phyloP scores from a whole-genome alignment of 2,113 vertebrate species.

The Brachypodius melanocephalos region DNA sequence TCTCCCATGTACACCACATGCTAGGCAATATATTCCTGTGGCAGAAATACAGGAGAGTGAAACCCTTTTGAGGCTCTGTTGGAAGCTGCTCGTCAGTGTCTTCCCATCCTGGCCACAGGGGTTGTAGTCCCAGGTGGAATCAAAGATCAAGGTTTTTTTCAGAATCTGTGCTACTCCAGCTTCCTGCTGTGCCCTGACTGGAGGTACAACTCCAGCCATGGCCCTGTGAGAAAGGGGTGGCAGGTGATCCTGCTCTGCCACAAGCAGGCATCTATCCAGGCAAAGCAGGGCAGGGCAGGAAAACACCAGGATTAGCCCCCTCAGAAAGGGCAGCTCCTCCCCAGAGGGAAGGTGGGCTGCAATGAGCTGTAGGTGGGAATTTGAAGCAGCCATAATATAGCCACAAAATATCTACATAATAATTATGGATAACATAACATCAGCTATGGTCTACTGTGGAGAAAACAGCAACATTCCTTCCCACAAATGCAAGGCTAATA shows the following conservation, averaged over 20 bases:
- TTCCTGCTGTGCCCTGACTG: neutral
- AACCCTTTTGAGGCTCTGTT: neutral
- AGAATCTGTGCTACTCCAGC: neutral
- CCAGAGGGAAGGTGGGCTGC: neutral
- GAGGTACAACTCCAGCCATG: neutral
- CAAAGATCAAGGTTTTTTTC: neutral
- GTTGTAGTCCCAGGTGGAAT: neutral
- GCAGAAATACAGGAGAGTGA: neutral
- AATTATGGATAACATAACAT: neutral
- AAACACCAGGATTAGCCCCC: fast-evolving
- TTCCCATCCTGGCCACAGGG: neutral
- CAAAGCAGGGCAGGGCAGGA: neutral
- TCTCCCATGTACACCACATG: neutral
- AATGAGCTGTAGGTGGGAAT: neutral
- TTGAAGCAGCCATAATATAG: neutral
- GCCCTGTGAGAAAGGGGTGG: neutral
- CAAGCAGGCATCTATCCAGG: neutral
- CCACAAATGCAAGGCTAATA: constrained; percentile 30
- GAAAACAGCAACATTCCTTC: neutral
- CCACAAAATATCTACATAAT: neutral
- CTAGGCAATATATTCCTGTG: neutral
- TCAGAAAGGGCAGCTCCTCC: neutral
- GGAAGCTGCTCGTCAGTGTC: neutral
- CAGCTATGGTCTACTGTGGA: neutral
- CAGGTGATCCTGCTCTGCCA: neutral